A percentile compares a stretch with the other conserved stretches of the same genome.
Conservation (phyloP, 2,888 invertebrate genomes). For the Caenorhabditis uteleia region DNA sequence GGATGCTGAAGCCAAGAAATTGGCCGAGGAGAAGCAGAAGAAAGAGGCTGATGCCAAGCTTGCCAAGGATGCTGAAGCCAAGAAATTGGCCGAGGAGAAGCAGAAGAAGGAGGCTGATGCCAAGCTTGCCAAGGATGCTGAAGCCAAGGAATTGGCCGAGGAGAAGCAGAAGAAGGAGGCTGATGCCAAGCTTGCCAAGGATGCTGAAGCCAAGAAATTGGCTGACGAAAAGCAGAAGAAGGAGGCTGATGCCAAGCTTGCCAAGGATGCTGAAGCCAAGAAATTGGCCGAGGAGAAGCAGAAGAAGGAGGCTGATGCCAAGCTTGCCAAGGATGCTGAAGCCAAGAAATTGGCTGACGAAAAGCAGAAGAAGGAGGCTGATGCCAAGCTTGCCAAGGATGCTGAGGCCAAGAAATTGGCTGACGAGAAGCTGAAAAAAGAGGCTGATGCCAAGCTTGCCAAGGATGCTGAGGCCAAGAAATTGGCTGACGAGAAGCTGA, state of each 20-base stretch:
- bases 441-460: slow-evolving; percentile 22
- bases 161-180: too few relatives aligned
- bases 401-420: background rate
- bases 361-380: background rate
- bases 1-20: too few relatives aligned
- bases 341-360: slow-evolving; percentile 1
- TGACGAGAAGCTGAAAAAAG: slow-evolving; percentile 2
- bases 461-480: slow-evolving; percentile 15
- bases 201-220: slow-evolving; percentile 8
- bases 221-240: slow-evolving; percentile 11
- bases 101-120: too few relatives aligned
- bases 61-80: too few relatives aligned
- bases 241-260: slow-evolving; percentile 13
- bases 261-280: slow-evolving; percentile 5
- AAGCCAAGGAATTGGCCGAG: too few relatives aligned
- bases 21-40: too few relatives aligned
- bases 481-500: slow-evolving; percentile 17
- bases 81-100: too few relatives aligned
- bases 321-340: background rate
- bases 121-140: too few relatives aligned
- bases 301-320: slow-evolving; percentile 4
- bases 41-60: too few relatives aligned
- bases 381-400: background rate
- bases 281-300: slow-evolving; percentile 1
- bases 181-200: background rate